Conservation (phyloP, 2,797 vertebrate genomes). For the Strix occidentalis region DNA sequence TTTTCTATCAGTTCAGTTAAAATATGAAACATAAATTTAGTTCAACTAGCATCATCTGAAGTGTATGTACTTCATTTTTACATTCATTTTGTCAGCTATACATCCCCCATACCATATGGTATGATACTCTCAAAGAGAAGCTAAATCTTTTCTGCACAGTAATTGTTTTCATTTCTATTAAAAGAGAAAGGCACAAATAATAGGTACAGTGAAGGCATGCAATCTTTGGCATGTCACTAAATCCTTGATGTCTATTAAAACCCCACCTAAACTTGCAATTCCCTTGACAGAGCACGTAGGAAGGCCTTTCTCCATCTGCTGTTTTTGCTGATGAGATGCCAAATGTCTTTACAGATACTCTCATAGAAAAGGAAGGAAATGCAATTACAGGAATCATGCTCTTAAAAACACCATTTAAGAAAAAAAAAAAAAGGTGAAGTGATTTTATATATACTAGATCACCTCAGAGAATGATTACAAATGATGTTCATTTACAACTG, state of each 20-base stretch:
- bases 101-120: slow-evolving; percentile 49
- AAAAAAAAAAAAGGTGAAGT: slow-evolving; percentile 43
- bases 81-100: slow-evolving; percentile 50
- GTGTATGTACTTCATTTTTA: slow-evolving; percentile 48
- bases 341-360: slow-evolving; percentile 76
- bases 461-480: slow-evolving; percentile 49
- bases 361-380: slow-evolving; percentile 58
- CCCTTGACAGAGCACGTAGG: slow-evolving; percentile 71
- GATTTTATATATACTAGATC: slow-evolving; percentile 54
- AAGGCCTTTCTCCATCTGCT: slow-evolving; percentile 76
- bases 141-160: slow-evolving; percentile 64
- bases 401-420: slow-evolving; percentile 61
- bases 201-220: slow-evolving; percentile 61
- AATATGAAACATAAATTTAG: slow-evolving; percentile 60
- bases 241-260: slow-evolving; percentile 77
- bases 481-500: slow-evolving; percentile 45
- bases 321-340: slow-evolving; percentile 79
- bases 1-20: slow-evolving; percentile 34
- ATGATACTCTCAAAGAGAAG: slow-evolving; percentile 35
- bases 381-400: slow-evolving; percentile 66
- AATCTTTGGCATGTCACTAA: slow-evolving; percentile 74
- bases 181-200: slow-evolving; percentile 73
- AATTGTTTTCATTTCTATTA: slow-evolving; percentile 78
- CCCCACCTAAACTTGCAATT: slow-evolving; percentile 75
- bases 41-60: slow-evolving; percentile 57